Evolutionary conservation across 2,113 vertebrate genomes (phyloP).

Genomic region (Actinemys pallida): DNA sequence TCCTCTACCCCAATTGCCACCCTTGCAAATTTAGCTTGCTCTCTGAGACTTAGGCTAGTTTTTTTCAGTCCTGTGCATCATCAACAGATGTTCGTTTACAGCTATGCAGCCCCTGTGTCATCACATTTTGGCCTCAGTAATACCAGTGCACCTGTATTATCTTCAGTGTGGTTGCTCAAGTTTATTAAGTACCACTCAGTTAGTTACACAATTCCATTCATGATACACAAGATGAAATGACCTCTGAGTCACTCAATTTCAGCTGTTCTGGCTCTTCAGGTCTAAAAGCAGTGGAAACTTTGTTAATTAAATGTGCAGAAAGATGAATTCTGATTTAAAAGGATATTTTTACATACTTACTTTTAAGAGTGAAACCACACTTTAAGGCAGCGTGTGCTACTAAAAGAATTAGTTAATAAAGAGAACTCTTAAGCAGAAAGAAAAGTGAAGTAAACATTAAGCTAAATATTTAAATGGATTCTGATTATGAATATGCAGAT

Average conservation of each 20-base stretch:
- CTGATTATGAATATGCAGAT: neutral
- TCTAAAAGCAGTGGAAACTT: neutral
- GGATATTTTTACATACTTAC: rapidly evolving
- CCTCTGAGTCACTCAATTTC: neutral
- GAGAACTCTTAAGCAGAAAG: neutral
- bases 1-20: neutral
- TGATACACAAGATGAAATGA: rapidly evolving
- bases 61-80: neutral
- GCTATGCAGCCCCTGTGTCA: neutral
- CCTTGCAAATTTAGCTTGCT: neutral
- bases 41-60: rapidly evolving
- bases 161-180: neutral
- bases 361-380: neutral
- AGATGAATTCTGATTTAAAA: neutral
- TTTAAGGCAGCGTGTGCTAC: neutral
- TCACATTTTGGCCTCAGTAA: rapidly evolving
- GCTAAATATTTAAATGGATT: neutral
- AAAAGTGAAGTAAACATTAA: neutral
- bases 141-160: neutral
- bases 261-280: neutral
- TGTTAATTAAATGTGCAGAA: neutral
- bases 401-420: neutral
- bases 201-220: neutral
- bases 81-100: neutral
- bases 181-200: rapidly evolving